Base-by-base conservation (phyloP, 2,113 vertebrate species). In the Ailuropoda melanoleuca region DNA sequence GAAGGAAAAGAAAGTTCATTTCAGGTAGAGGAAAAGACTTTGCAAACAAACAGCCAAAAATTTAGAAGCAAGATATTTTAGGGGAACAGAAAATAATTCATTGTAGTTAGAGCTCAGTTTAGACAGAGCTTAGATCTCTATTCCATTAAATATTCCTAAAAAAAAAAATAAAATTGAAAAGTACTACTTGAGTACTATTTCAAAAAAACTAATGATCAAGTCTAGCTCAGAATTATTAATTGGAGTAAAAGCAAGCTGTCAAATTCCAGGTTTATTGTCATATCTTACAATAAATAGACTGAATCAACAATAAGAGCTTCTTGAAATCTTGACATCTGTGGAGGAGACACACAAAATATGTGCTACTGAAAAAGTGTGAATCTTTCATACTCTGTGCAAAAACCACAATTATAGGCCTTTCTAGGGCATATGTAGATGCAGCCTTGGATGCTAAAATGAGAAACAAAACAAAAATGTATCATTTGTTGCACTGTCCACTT, bases 151-250 rank as follows among this genome's bases (percentile, higher is more conserved):
- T 62, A 75, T 4, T 85, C 88, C 62, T 78, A 85, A 91, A 91
- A 85, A 15, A 39, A 62, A 90, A 80, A 80, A 21, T 6, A 87
- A 90, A 83, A 55, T 29, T 78, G 29, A 87, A 53, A 93, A 82
- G 9, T 48, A 13, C 9, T 37, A 29, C 23, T 66, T 89, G 15
- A 66, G 29, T 48, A 31, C 13, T 82, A 43, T 37, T 84, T 48
- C 88, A 37, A 48, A 70, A 50, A 77, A 83, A 96, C 43, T 29
- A 66, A 62, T 62, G 3, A 77, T 88, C 17, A 74, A 83, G 34
- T 85, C 12, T 88, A 96, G 21, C 31, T 91, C 53, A 72, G 23
- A 89, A 83, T 90, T 85, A 92, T 80, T 90, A 80, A 95, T 23
- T 78, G 6, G 18, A 92, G 8, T 85, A 48, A 77, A 85, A 74